Base-by-base conservation (phyloP, 2,797 vertebrate genomes). In the Spinus olivaceus region DNA sequence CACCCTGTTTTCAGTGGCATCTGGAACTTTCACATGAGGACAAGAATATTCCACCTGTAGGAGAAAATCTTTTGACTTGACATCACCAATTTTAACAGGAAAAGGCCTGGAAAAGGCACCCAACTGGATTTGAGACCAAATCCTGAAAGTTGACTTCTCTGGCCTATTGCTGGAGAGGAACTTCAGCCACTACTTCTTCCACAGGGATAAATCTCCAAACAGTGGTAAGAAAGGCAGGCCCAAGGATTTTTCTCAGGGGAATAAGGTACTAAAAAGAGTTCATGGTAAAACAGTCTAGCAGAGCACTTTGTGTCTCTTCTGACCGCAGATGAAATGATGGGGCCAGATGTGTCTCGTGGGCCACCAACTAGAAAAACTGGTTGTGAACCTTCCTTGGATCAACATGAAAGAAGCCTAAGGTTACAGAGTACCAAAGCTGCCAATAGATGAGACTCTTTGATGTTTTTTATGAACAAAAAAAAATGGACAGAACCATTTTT, bases 361-460 rank as follows among this genome's bases (percentile, higher is more conserved):
- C 88, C 88, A 94, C 64, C 2, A 4, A 90, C 63, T 91, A 90
- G 57, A 93, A 91, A 94, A 97, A 95, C 86, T 92, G 81, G 57
- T 96, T 96, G 86, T 96, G 95, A 97, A 96, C 95, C 88, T 94
- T 97, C 81, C 95, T 97, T 97, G 97, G 97, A 97, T 82, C 86
- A 81, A 97, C 95, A 97, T 97, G 91, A 98, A 97, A 98, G 97
- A 90, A 91, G 33, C 78, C 90, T 87, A 95, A 95, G 93, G 92
- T 81, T 97, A 97, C 28, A n/a, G 79, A 91, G 53, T 87, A 98
- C 95, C 93, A 91, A 96, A 97, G 77, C 71, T 96, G 96, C 97
- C 96, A 97, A 91, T 57, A 92, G 88, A 81, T 92, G 76, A 95
- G 90, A 77, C 67, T 51, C 95, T 98, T 97, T 97, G 96, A 98